Evolutionary conservation across 2,888 invertebrate genomes (phyloP).

Genomic region (Noctuana brunneofusca): DNA sequence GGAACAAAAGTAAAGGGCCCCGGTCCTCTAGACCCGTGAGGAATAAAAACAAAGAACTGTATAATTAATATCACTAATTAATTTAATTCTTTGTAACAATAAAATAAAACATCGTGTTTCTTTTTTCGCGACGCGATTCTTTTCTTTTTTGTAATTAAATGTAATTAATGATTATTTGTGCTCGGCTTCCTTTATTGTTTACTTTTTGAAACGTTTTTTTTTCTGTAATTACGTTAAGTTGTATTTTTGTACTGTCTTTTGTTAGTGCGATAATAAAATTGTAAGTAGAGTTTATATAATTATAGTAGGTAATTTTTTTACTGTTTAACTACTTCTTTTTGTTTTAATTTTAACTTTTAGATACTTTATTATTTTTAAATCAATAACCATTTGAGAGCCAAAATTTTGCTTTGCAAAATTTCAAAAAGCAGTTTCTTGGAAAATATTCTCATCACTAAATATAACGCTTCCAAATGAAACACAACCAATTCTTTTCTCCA

Average conservation of each 20-base stretch:
- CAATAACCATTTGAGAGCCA: too few relatives aligned
- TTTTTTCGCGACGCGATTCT: slow-evolving; percentile 42
- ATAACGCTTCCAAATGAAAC: too few relatives aligned
- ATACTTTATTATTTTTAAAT: too few relatives aligned
- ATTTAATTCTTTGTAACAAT: slow-evolving; percentile 65
- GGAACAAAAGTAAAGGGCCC: slow-evolving; percentile 45
- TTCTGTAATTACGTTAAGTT: slow-evolving; percentile 36
- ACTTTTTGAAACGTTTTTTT: slow-evolving; percentile 37
- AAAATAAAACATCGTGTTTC: slow-evolving; percentile 42
- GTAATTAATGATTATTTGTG: slow-evolving; percentile 47
- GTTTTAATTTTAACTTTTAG: too few relatives aligned
- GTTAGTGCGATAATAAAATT: slow-evolving; percentile 12
- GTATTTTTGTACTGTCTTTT: slow-evolving; percentile 34
- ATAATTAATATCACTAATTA: slow-evolving; percentile 79
- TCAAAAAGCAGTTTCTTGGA: too few relatives aligned
- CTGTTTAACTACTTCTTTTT: too few relatives aligned
- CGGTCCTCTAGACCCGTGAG: slow-evolving; percentile 43
- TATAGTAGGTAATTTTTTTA: not conserved
- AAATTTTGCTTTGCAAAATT: too few relatives aligned
- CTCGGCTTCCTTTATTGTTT: slow-evolving; percentile 38
- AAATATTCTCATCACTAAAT: too few relatives aligned
- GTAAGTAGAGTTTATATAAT: not conserved
- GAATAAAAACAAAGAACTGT: slow-evolving; percentile 66
- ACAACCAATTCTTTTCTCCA: slow-evolving; percentile 17
- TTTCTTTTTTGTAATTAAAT: slow-evolving; percentile 53